Evolutionary conservation across 1,140 invertebrate genomes (phyloP).

Genomic region (Tetramorium simillimum): DNA sequence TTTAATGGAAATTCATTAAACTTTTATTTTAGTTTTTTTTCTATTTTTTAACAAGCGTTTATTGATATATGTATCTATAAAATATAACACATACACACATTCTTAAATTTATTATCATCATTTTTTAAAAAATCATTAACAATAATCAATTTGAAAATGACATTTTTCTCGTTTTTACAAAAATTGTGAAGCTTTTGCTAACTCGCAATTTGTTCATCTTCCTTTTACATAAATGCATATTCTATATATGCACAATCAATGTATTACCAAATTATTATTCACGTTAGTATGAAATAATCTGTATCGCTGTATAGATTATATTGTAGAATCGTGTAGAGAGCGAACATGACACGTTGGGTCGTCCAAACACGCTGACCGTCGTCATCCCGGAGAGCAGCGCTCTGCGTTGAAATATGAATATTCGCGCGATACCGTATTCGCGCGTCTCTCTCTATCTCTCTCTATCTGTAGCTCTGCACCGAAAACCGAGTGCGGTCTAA

Average conservation of each 20-base stretch:
- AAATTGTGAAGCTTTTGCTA: neutral
- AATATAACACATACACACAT: no score
- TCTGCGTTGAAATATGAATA: slow-evolving; percentile 73
- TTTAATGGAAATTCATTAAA: neutral
- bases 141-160: neutral
- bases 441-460: neutral
- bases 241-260: slow-evolving; percentile 4
- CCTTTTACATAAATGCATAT: neutral
- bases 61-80: neutral
- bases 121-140: neutral
- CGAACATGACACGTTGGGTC: slow-evolving; percentile 39
- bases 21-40: neutral
- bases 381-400: slow-evolving; percentile 54
- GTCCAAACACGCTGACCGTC: slow-evolving; percentile 47
- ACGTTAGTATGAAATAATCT: slow-evolving; percentile 22
- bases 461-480: neutral
- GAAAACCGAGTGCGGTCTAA: slow-evolving; percentile 44
- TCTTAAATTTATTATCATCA: neutral
- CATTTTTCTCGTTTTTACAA: neutral
- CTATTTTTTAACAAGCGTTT: neutral
- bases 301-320: slow-evolving; percentile 44
- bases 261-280: neutral
- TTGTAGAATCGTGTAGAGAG: slow-evolving; percentile 59
- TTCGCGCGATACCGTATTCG: slow-evolving; percentile 40
- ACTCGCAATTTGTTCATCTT: neutral